phyloP scores from a whole-genome alignment of 2,888 invertebrate genomes.

The Seladonia tumulorum region DNA sequence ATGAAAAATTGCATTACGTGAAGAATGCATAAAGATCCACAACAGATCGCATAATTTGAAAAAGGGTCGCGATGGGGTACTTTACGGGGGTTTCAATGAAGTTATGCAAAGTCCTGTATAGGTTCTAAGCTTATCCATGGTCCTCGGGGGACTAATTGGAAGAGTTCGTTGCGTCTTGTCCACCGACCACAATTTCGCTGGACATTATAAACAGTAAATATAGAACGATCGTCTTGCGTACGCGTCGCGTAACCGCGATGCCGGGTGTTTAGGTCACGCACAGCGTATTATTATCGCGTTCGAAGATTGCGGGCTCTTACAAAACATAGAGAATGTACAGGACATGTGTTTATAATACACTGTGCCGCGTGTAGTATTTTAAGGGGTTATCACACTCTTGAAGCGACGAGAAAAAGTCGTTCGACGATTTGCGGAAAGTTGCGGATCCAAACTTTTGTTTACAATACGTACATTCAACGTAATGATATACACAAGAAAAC shows the following conservation, averaged over 20 bases:
- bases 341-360: constrained; percentile 51
- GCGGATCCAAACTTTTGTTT: neutral
- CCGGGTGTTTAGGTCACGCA: constrained; percentile 40
- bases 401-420: neutral
- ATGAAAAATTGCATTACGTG: neutral
- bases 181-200: constrained; percentile 40
- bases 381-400: constrained; percentile 1
- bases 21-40: neutral
- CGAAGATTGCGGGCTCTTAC: constrained; percentile 40
- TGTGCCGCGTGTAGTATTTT: constrained; percentile 29
- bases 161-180: neutral
- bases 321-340: constrained; percentile 70
- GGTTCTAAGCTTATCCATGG: neutral
- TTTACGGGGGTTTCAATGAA: too few species aligned
- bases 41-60: neutral
- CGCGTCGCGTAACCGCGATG: constrained; percentile 23
- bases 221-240: constrained; percentile 53
- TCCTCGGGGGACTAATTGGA: neutral
- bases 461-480: too few species aligned
- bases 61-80: neutral
- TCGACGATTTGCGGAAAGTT: neutral
- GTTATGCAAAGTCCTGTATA: neutral
- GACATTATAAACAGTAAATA: constrained; percentile 57
- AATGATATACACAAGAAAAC: too few species aligned
- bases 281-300: constrained; percentile 46